Base-by-base conservation (phyloP, 2,113 vertebrate species). In the Syrrhaptes paradoxus region DNA sequence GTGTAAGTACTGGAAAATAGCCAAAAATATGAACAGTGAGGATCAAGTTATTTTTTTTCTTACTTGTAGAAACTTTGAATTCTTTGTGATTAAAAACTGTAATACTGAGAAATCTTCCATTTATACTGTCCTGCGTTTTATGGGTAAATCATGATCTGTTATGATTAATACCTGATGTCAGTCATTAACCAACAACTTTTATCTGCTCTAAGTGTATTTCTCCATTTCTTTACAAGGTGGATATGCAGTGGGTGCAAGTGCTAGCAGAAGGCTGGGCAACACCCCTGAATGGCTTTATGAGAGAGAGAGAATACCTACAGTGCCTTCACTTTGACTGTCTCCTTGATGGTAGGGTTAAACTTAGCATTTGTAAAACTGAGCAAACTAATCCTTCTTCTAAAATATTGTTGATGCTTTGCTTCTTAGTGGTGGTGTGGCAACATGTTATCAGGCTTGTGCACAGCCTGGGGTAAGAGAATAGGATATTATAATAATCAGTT, bases 161-260 rank as follows among this genome's bases (percentile, higher is more conserved):
- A 29, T 49, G 16, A 61, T 87, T 63, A 67, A 59, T 63, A 65
- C 13, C 13, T 67, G 25, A 49, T 73, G 20, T 48, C 54, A 68
- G 1, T 58, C 59, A 62, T 48, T 34, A 48, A 72, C 66, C 28
- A 65, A 31, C 26, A 62, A 36, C 46, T 84, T 62, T 76, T 54
- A 31, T 48, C 38, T 78, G 29, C 34, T 87, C 17, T 86, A 55
- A 77, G 32, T 72, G 52, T 87, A 2, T 63, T 75, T 95, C 36
- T 68, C 51, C 29, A 5, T 96, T 78, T 92, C 5, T 31, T 97
- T 79, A 28, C 75, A 90, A 99, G 99, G 98, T 99, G 97, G 99
- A 99, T 96, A 99, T 99, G 99, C 99, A 99, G 73, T 99, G 99
- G 99, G 99, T 99, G 36, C 99, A 99, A 97, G 99, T 99, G 63